Conservation (phyloP, 2,888 invertebrate species). For the Prosapia bicincta region DNA sequence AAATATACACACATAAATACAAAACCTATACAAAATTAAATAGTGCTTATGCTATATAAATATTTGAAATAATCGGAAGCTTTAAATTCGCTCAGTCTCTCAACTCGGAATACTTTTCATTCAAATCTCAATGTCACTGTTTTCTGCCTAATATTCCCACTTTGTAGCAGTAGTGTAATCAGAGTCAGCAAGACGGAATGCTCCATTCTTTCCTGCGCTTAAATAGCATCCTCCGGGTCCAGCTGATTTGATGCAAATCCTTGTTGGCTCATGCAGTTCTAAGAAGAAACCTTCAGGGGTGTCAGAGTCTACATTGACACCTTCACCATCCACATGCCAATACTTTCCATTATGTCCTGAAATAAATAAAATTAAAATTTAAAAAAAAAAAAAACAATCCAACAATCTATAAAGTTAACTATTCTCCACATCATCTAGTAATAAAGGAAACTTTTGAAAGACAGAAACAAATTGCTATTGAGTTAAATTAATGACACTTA, state of each 20-base stretch:
- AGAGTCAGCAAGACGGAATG: constrained; percentile 77
- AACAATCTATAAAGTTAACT: background rate
- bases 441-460: too few species aligned
- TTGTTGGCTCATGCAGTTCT: constrained; percentile 89
- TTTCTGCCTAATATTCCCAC: constrained; percentile 79
- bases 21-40: background rate
- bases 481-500: too few species aligned
- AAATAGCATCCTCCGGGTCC: constrained; percentile 65
- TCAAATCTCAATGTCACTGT: background rate
- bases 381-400: background rate
- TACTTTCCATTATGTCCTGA: constrained; percentile 89
- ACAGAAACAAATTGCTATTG: too few species aligned
- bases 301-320: constrained; percentile 82
- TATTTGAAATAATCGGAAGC: background rate
- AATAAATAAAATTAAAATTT: constrained; percentile 34
- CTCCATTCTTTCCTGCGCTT: constrained; percentile 87
- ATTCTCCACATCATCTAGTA: too few species aligned
- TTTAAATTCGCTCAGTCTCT: background rate
- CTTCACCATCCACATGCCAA: constrained; percentile 88
- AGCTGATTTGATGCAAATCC: constrained; percentile 80
- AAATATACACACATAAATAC: background rate
- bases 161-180: constrained; percentile 79
- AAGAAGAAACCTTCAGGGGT: constrained; percentile 82
- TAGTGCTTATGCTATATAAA: background rate
- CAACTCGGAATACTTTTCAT: background rate